phyloP scores from a whole-genome alignment of 2,888 invertebrate species.

The Parelbella ahira region DNA sequence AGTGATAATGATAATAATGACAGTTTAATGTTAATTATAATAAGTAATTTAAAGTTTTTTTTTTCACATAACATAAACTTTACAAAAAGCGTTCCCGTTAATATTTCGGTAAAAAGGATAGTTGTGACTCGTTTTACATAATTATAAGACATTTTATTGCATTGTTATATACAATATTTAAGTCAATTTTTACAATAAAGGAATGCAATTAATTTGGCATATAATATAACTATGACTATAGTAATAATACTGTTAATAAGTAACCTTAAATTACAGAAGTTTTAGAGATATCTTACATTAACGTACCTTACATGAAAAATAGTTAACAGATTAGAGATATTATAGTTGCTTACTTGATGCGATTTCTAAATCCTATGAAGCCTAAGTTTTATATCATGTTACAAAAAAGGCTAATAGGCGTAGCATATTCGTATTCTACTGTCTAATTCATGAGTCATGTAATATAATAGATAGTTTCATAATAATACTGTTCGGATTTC shows the following conservation, averaged over 20 bases:
- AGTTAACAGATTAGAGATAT: slow-evolving; percentile 12
- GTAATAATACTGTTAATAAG: slow-evolving; percentile 10
- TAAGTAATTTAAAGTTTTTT: no score
- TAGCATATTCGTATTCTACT: no score
- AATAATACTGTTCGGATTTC: slow-evolving; percentile 37
- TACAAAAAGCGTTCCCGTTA: no score
- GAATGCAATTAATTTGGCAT: slow-evolving; percentile 19
- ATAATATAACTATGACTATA: slow-evolving; percentile 7
- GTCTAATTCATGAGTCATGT: no score
- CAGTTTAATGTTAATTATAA: slow-evolving; percentile 13
- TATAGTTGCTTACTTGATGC: slow-evolving; percentile 7
- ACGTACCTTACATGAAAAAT: slow-evolving; percentile 14
- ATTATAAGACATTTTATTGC: no score
- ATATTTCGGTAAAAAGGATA: slow-evolving; percentile 17
- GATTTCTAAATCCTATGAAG: slow-evolving; percentile 8
- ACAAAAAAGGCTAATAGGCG: no score
- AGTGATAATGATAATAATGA: no score
- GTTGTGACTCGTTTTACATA: neutral
- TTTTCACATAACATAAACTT: no score
- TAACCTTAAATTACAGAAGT: no score
- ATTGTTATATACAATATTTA: slow-evolving; percentile 2
- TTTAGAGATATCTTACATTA: no score
- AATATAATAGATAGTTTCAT: no score
- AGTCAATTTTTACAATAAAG: slow-evolving; percentile 13
- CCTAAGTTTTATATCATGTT: slow-evolving; percentile 4